Evolutionary conservation across 1,140 invertebrate genomes (phyloP), one percentile per base, ranked within the genome.

Genomic region (Drosophila ficusphila): DNA sequence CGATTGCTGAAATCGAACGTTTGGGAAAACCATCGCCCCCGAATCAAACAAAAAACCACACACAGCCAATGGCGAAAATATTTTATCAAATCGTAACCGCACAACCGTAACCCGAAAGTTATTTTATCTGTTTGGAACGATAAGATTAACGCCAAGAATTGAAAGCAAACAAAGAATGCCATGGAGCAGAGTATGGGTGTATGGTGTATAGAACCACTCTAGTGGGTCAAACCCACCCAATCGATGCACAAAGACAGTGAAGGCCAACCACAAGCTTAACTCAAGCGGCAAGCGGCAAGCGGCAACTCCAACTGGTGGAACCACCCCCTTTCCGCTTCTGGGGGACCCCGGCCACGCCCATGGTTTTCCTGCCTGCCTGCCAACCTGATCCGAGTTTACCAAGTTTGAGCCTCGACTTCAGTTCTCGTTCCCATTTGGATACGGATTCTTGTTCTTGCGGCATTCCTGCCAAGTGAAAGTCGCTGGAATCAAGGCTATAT

Each of bases 391-490:
- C 25, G 8, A 12, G 33, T 41, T 31, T 6, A n/a, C 18, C 39
- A 21, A 41, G 39, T 18, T 34, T 12, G 14, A 12, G 29, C 21
- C 12, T 9, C 18, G 33, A 47, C 21, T 54, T 36, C 16, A 18
- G 60, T 69, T 69, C 25, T 73, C 16, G 73, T 33, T 69, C 33
- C 29, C 49, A 49, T 56, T 77, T 34, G 33, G 38, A 25, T 33
- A 31, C 27, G 33, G 44, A 65, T 67, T 67, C 62, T 65, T 31
- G 62, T 67, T 65, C 62, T 21, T 25, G 38, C 36, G 42, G 57
- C 72, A 79, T 79, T 79, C 77, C 77, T 72, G 65, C 18, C 77
- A 41, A 79, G 77, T 79, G 77, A 79, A 79, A 79, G 77, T 81
- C 65, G 53, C 29, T 14, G 27, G 19, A 51, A 38, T 76, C 76